These are phyloP conservation scores for Hoplias malabaricus DNA, from an alignment of 2,113 vertebrate species.

Conservation along the genomic window DNA sequence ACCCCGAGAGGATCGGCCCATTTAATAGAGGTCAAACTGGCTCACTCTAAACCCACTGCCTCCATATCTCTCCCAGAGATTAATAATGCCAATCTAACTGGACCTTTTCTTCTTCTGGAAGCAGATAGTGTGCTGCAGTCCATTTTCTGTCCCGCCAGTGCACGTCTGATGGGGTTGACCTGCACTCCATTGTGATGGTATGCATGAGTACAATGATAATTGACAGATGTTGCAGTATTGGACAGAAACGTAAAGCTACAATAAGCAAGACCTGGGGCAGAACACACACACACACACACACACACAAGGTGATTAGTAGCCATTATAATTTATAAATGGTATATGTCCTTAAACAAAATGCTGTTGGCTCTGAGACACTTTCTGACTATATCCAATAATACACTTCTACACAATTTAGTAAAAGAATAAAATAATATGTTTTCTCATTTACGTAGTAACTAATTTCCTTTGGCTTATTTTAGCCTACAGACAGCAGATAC, in stretches of 20 bases:
- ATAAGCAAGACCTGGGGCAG: no score
- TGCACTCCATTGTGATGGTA: neutral
- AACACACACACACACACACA: neutral
- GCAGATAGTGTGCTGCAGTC: neutral
- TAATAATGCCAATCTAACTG: constrained; percentile 2
- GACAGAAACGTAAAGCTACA: neutral
- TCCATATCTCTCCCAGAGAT: constrained; percentile 1
- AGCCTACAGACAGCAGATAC: no score
- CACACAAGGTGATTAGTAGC: no score
- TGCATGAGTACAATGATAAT: neutral
- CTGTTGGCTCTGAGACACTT: no score
- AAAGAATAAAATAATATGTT: no score
- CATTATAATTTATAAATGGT: no score
- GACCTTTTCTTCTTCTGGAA: neutral
- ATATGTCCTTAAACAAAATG: no score
- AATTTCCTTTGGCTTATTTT: no score
- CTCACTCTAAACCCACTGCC: neutral
- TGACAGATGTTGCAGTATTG: neutral
- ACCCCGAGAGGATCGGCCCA: constrained; percentile 28
- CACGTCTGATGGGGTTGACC: neutral
- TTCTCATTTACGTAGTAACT: no score
- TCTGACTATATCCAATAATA: no score
- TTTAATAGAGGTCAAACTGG: constrained; percentile 37
- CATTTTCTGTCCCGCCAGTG: neutral
- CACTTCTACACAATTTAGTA: no score